A percentile compares a stretch with the other conserved stretches of the same genome.
phyloP scores from a whole-genome alignment of 2,888 invertebrate genomes.

The Dicyrtoma fusca region DNA sequence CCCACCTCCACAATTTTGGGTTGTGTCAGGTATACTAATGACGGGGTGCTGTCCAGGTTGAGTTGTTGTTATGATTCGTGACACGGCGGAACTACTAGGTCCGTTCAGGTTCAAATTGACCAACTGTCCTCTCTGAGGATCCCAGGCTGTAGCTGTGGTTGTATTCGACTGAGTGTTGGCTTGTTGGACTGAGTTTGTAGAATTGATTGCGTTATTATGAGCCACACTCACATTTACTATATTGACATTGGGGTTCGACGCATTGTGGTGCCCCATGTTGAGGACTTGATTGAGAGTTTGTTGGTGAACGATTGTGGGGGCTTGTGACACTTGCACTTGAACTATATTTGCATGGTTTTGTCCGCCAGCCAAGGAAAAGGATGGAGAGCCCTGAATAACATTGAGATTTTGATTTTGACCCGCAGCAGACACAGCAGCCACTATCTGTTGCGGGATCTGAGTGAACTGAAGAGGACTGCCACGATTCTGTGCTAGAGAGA shows the following conservation, averaged over 20 bases:
- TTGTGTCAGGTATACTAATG: conserved; percentile 56
- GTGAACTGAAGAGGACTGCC: conserved; percentile 33
- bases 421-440: background rate
- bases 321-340: conserved; percentile 50
- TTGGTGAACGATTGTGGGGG: conserved; percentile 44
- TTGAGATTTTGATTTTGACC: conserved; percentile 19
- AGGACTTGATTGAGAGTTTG: conserved; percentile 48
- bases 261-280: conserved; percentile 38
- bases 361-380: conserved; percentile 7
- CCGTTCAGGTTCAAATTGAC: conserved; percentile 55
- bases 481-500: conserved; percentile 45
- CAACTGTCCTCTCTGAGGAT: conserved; percentile 42
- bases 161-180: background rate
- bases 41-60: conserved; percentile 56
- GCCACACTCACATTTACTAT: conserved; percentile 5
- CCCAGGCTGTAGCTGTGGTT: background rate
- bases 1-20: conserved; percentile 46
- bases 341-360: conserved; percentile 42
- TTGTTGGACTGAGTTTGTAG: no score
- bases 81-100: conserved; percentile 47
- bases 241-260: background rate
- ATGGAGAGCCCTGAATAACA: conserved; percentile 8
- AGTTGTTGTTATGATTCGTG: conserved; percentile 54
- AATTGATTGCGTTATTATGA: background rate
- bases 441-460: conserved; percentile 27